Evolutionary conservation across 2,888 invertebrate species (phyloP).

Genomic region (Stenoptilia bipunctidactyla): DNA sequence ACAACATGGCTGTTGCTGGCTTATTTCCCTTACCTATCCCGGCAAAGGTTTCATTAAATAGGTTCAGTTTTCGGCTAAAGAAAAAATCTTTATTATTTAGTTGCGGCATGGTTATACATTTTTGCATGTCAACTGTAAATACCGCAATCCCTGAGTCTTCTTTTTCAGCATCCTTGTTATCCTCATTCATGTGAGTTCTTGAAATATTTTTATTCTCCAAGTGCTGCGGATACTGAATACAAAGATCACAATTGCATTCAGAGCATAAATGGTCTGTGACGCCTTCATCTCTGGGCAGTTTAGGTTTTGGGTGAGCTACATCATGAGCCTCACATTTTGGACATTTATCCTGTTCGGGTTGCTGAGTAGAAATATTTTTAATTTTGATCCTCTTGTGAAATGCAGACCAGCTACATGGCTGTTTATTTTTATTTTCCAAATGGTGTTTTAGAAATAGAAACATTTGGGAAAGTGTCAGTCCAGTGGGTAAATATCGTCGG

Average conservation of each 20-base stretch:
- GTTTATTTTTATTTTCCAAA: slow-evolving; percentile 2
- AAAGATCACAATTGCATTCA: slow-evolving; percentile 3
- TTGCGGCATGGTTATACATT: slow-evolving; percentile 11
- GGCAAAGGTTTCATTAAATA: slow-evolving; percentile 12
- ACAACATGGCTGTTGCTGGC: slow-evolving; percentile 4
- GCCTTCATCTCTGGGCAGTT: no score
- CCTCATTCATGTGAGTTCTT: background rate
- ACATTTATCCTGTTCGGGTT: background rate
- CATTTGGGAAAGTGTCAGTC: slow-evolving; percentile 4
- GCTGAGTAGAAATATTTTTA: background rate
- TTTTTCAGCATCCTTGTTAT: background rate
- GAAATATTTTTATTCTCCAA: slow-evolving; percentile 4
- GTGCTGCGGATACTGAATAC: slow-evolving; percentile 1
- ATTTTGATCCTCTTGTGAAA: slow-evolving; percentile 4
- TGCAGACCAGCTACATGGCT: slow-evolving; percentile 4
- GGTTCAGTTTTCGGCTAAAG: slow-evolving; percentile 10
- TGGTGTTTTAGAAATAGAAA: slow-evolving; percentile 3
- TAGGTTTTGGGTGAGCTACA: no score
- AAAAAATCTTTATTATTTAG: slow-evolving; percentile 9
- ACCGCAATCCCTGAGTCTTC: background rate
- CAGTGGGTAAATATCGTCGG: slow-evolving; percentile 4
- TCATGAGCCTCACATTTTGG: no score
- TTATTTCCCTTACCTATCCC: slow-evolving; percentile 6
- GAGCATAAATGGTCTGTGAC: background rate
- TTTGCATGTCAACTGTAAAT: slow-evolving; percentile 13